Evolutionary conservation across 1,140 invertebrate genomes (phyloP).

Genomic region (Calephelis nemesis): DNA sequence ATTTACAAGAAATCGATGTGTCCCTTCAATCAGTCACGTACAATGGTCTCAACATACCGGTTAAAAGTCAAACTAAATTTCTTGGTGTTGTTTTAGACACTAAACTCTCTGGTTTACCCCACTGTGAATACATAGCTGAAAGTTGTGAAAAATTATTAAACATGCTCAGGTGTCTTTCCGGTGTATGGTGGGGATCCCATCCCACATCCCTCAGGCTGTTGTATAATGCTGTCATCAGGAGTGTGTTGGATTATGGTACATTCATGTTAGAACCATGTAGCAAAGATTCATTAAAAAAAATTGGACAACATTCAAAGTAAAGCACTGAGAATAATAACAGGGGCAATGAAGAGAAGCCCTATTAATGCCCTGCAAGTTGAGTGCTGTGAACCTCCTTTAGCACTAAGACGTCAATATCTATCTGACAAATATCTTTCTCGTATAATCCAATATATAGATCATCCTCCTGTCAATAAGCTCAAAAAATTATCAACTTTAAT

Average conservation of each 20-base stretch:
- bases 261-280: background rate
- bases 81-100: slow-evolving; percentile 14
- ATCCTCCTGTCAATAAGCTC: too few relatives aligned
- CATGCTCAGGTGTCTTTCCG: background rate
- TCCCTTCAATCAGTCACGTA: background rate
- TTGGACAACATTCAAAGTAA: background rate
- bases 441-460: too few relatives aligned
- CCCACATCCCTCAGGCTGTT: background rate
- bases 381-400: slow-evolving; percentile 6
- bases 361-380: slow-evolving; percentile 6
- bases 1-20: background rate
- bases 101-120: background rate
- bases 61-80: slow-evolving; percentile 19
- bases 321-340: slow-evolving; percentile 1
- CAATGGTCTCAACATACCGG: slow-evolving; percentile 1
- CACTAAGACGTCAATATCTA: too few relatives aligned
- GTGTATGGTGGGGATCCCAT: slow-evolving; percentile 12
- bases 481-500: too few relatives aligned
- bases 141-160: slow-evolving; percentile 17
- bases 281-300: background rate
- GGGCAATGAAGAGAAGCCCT: background rate
- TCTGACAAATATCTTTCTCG: too few relatives aligned
- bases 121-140: slow-evolving; percentile 5
- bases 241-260: too few relatives aligned
- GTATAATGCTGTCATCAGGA: background rate